Percentiles rank a stretch among this genome's conserved stretches.
Conservation (phyloP, 1,140 invertebrate genomes). For the Watersipora subatra region DNA sequence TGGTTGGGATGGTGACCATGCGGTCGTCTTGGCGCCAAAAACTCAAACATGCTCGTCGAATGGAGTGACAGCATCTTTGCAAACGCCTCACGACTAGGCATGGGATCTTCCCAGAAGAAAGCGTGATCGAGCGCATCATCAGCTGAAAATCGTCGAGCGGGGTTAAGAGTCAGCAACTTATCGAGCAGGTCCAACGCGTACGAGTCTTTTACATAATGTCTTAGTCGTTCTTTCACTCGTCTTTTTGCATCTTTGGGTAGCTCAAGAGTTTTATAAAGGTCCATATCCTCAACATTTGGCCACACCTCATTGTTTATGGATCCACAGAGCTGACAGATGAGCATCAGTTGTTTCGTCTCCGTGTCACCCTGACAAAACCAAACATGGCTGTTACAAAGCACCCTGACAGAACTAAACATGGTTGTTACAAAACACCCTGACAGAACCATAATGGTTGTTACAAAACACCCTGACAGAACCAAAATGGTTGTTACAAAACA, state of each 20-base stretch:
- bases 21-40: constrained; percentile 57
- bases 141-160: constrained; percentile 73
- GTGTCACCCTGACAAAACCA: constrained; percentile 56
- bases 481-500: too few species aligned
- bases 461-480: too few species aligned
- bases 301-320: constrained; percentile 76
- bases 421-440: too few species aligned
- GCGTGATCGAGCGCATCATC: constrained; percentile 90
- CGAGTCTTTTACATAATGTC: constrained; percentile 80
- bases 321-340: constrained; percentile 92
- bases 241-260: constrained; percentile 78
- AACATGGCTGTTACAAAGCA: too few species aligned
- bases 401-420: constrained; percentile 45
- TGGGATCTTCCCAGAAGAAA: constrained; percentile 94
- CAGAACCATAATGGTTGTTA: too few species aligned
- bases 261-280: constrained; percentile 80
- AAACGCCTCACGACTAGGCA: constrained; percentile 59
- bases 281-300: constrained; percentile 84
- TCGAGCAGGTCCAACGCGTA: constrained; percentile 86
- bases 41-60: constrained; percentile 91
- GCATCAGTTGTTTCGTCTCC: constrained; percentile 85
- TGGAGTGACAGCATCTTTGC: constrained; percentile 85
- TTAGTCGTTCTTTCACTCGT: constrained; percentile 74
- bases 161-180: constrained; percentile 79
- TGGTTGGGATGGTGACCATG: constrained; percentile 14